Evolutionary conservation across 2,113 vertebrate species (phyloP).

Genomic region (Bucco capensis): DNA sequence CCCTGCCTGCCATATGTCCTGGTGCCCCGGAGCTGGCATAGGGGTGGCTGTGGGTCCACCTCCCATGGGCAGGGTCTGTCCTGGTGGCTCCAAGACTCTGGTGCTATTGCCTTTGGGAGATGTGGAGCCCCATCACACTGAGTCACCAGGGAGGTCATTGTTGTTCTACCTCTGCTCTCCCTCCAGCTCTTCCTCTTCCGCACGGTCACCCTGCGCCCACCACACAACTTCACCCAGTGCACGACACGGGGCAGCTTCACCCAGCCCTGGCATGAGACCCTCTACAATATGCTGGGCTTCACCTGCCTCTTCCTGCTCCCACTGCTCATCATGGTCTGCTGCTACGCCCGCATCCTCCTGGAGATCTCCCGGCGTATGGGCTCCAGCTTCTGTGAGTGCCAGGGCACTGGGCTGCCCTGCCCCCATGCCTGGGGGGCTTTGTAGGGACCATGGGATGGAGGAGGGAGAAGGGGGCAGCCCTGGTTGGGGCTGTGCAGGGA

Average conservation of each 20-base stretch:
- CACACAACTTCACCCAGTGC: constrained; percentile 70
- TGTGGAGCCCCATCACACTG: fast-evolving
- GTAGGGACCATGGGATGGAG: neutral
- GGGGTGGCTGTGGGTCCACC: fast-evolving
- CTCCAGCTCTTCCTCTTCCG: constrained; percentile 72
- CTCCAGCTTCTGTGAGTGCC: constrained; percentile 46
- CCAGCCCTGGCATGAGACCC: constrained; percentile 62
- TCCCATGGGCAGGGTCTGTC: fast-evolving
- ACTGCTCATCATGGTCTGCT: constrained; percentile 65
- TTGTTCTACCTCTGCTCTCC: neutral
- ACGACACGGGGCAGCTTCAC: constrained; percentile 68
- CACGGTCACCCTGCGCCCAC: constrained; percentile 11
- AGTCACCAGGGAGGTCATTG: fast-evolving
- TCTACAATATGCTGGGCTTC: constrained; percentile 72
- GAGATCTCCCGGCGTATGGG: constrained; percentile 55
- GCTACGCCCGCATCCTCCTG: constrained; percentile 60
- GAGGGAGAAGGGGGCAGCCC: neutral
- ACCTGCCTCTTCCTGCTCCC: constrained; percentile 71
- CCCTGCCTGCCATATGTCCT: too few relatives aligned
- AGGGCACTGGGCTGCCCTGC: fast-evolving
- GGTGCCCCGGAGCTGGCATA: fast-evolving
- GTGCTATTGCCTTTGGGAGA: neutral
- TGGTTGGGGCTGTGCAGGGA: fast-evolving
- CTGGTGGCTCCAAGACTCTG: neutral
- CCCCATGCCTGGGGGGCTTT: fast-evolving